Percentiles rank a stretch among this genome's conserved stretches.
These are phyloP conservation scores for Siniperca undulata DNA, from an alignment of 2,797 vertebrate genomes.

Conservation along the genomic window DNA sequence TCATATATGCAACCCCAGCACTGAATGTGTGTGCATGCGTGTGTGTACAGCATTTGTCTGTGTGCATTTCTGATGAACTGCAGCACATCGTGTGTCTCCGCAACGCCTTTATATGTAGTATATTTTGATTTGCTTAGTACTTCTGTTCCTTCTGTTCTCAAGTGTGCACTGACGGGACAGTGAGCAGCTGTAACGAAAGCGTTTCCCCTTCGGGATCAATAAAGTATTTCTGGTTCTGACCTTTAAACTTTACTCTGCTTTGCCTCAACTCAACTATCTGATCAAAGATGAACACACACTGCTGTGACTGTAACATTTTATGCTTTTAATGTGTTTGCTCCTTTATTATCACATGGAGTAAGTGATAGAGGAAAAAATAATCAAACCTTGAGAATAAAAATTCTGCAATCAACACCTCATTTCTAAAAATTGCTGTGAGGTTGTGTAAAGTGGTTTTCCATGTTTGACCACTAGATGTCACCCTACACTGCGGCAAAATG, in stretches of 20 bases:
- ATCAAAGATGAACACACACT: neutral
- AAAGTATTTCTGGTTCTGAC: neutral
- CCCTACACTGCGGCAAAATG: constrained; percentile 18
- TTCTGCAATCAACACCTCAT: neutral
- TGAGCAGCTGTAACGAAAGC: no score
- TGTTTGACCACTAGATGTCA: constrained; percentile 72
- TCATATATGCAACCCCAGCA: neutral
- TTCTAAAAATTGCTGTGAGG: neutral
- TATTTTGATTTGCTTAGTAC: no score
- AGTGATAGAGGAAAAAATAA: neutral
- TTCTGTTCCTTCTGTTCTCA: no score
- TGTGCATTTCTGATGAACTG: neutral
- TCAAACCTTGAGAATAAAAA: neutral
- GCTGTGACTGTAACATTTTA: no score
- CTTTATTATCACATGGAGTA: neutral
- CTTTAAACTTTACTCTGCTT: neutral
- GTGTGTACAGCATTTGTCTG: neutral
- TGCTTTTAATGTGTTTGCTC: neutral
- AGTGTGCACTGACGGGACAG: no score
- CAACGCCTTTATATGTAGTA: no score
- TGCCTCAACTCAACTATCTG: neutral
- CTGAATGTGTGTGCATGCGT: neutral
- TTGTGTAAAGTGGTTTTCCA: neutral
- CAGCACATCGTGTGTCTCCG: no score
- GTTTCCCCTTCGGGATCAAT: no score